Percentiles rank a stretch among this genome's conserved stretches.
phyloP scores from a whole-genome alignment of 1,140 invertebrate species.

The Galendromus occidentalis region DNA sequence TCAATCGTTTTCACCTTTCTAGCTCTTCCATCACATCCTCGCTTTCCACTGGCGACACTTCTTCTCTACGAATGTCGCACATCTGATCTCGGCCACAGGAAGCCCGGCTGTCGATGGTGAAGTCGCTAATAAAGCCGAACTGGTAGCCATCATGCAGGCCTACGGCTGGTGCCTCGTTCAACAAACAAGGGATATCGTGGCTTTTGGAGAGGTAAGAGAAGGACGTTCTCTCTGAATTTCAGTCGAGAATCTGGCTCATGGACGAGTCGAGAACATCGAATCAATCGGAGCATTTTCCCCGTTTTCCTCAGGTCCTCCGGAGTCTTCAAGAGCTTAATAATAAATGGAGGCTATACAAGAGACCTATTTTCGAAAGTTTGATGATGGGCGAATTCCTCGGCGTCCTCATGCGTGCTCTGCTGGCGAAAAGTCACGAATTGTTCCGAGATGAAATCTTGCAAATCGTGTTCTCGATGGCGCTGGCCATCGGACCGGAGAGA shows the following conservation, averaged over 20 bases:
- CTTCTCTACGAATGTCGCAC: background rate
- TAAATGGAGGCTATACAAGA: background rate
- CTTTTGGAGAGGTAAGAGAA: background rate
- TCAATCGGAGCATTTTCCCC: too few relatives aligned
- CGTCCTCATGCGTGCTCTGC: background rate
- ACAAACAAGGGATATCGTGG: background rate
- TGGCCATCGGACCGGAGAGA: background rate
- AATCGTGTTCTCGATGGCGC: background rate
- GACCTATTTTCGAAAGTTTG: background rate
- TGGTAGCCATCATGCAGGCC: background rate
- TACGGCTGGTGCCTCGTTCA: background rate
- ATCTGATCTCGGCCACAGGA: background rate
- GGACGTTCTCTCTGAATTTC: background rate
- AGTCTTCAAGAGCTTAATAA: background rate
- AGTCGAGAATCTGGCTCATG: background rate
- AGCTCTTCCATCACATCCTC: background rate
- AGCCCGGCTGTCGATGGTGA: background rate
- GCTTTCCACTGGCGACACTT: background rate
- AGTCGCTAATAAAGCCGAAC: background rate
- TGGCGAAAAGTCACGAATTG: background rate
- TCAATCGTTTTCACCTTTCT: background rate
- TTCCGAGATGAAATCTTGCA: background rate
- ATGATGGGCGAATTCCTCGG: background rate
- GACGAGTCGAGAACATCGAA: too few relatives aligned
- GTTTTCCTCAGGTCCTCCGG: background rate